Base-by-base conservation (phyloP, 2,888 invertebrate genomes). In the Steinernema carpocapsae region DNA sequence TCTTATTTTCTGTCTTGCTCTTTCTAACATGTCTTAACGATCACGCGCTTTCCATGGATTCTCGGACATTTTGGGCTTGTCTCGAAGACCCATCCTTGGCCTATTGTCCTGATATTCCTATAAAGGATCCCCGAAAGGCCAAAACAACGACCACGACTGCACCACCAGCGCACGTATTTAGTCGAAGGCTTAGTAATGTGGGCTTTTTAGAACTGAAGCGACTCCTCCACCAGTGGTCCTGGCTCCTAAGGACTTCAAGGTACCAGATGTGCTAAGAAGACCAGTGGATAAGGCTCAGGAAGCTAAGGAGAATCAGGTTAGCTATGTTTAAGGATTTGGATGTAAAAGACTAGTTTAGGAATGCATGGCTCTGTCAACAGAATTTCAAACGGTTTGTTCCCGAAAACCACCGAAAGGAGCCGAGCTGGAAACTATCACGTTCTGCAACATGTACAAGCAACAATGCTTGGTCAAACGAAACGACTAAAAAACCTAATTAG, bases 371-470 rank as follows among this genome's bases (percentile, higher is more conserved):
- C 26, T 56, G 2, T 19, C 14, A 56, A 24, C 56, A 12, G 56
- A 56, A 19, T 56, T 22, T 26, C 22, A 56, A 26, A 19, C 56
- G 6, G 56, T 56, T 10, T 56, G 56, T 24, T 56, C 56, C 2
- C 22, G 56, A 19, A 56, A 56, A 19, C 56, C 56, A 17, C 56
- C 56, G 2, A 56, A 56, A 17, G 56, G 56, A 3, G 56, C 56
- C 26, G 56, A 56, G 17, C 56, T 56, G 26, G 56, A 56, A 26
- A 56, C 56, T 2, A 56, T 56, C 26, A 56, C 56, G 24, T 56
- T 56, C 17, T 56, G 56, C 56, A 56, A 56, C 26, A 56, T 56
- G 56, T 56, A 56, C 56, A 56, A 56, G 17, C 56, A 56, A 19
- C 56, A 56, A 19, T 56, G 56, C 17, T 51, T 51, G 51, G 51